phyloP scores from a whole-genome alignment of 2,113 vertebrate genomes.

The Notarius lentiginosus region DNA sequence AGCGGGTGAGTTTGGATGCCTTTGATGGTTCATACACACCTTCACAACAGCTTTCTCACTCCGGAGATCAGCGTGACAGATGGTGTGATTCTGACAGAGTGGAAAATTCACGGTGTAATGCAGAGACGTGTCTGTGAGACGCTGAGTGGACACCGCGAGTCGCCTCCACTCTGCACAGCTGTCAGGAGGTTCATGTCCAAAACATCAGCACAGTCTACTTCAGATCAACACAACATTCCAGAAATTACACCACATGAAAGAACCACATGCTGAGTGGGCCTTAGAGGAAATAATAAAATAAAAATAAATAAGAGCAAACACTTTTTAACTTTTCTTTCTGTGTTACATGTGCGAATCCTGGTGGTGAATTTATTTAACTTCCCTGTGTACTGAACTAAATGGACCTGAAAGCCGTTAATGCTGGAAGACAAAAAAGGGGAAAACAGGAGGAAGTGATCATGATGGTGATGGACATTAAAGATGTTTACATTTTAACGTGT shows the following conservation, averaged over 20 bases:
- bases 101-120: conserved; percentile 37
- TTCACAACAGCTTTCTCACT: conserved; percentile 25
- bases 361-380: not conserved
- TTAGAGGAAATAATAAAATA: not conserved
- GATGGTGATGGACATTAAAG: not conserved
- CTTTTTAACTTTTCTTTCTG: too few relatives aligned
- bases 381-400: not conserved
- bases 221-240: not conserved
- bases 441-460: not conserved
- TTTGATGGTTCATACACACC: conserved; percentile 2
- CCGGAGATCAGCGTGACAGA: conserved; percentile 44
- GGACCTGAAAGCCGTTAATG: not conserved
- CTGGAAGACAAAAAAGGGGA: not conserved
- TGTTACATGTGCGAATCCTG: not conserved
- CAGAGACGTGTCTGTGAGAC: conserved; percentile 28
- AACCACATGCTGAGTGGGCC: not conserved
- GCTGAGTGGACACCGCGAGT: conserved; percentile 29
- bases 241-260: not conserved
- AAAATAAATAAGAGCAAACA: too few relatives aligned
- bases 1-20: not conserved
- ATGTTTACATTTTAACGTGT: not conserved
- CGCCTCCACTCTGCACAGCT: conserved; percentile 6
- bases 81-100: conserved; percentile 47
- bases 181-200: not conserved
- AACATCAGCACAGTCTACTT: not conserved